Evolutionary conservation across 2,797 vertebrate genomes (phyloP).

Genomic region (Halcyon leucocephala): DNA sequence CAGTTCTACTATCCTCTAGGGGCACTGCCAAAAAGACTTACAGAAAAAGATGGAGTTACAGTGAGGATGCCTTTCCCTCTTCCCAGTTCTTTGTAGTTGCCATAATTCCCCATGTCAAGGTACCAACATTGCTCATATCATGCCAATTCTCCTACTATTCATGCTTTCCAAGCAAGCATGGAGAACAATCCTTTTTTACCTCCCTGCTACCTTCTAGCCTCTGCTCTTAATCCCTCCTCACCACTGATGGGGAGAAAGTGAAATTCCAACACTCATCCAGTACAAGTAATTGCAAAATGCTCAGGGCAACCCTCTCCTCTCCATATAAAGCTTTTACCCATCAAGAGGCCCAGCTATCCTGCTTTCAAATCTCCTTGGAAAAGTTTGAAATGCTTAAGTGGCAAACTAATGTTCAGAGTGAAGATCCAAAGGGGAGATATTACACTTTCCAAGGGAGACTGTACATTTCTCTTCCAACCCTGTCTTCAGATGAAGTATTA

Average conservation of each 20-base stretch:
- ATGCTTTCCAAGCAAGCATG: neutral
- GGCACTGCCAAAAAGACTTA: neutral
- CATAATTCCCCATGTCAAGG: neutral
- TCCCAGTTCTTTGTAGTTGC: neutral
- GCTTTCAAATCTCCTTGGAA: constrained; percentile 20
- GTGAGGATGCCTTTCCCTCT: accelerated
- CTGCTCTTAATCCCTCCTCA: neutral
- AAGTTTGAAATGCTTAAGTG: constrained; percentile 34
- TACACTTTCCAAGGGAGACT: neutral
- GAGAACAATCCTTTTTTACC: neutral
- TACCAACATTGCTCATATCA: neutral
- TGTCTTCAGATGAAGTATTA: constrained; percentile 39
- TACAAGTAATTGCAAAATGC: neutral
- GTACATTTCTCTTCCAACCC: constrained; percentile 36
- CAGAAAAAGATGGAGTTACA: neutral
- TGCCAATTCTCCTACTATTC: neutral
- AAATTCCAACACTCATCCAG: neutral
- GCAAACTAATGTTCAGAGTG: constrained; percentile 25
- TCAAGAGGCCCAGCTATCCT: neutral
- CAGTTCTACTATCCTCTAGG: neutral
- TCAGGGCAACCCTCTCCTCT: neutral
- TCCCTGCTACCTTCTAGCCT: neutral
- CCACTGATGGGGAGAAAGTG: neutral
- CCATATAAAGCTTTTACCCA: neutral
- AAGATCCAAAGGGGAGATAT: constrained; percentile 42